Evolutionary conservation across 2,888 invertebrate genomes (phyloP), one percentile per base, ranked within the genome.

Genomic region (Erebia epiphron): DNA sequence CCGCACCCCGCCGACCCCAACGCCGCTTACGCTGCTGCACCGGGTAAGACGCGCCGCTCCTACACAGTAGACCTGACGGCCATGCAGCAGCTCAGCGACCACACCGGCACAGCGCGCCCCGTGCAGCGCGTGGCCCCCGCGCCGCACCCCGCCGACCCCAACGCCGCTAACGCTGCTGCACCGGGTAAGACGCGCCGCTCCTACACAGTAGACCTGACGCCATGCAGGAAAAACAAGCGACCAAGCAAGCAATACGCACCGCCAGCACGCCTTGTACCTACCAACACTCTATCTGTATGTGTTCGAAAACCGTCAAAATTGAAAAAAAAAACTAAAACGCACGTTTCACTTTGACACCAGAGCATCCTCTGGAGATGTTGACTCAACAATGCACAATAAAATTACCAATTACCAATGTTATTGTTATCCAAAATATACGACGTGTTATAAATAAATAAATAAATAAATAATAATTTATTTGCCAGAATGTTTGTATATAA

Each of bases 201-300:
- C 2, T 99, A 99, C 92, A 98, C 98, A 0, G 97, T 99, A 77
- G 99, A 99, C 94, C 97, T 99, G 84, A 97, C 98, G 97, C 98
- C 79, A 98, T 99, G 98, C 98, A 98, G 89, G 98, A 89, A 99
- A 99, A n/a, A n/a, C 99, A 99, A 99, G 99, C 89, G 99, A 99
- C 94, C 99, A 99, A n/a, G n/a, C n/a, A n/a, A n/a, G n/a, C n/a
- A n/a, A n/a, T n/a, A n/a, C n/a, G n/a, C 88, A 98, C 98, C 0
- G 99, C 98, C 98, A 43, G 97, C 98, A 49, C 94, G 99, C 61
- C 97, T n/a, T n/a, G n/a, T n/a, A n/a, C n/a, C n/a, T n/a, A n/a
- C n/a, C n/a, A n/a, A n/a, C n/a, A n/a, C n/a, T n/a, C n/a, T n/a
- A n/a, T n/a, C n/a, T n/a, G n/a, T n/a, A n/a, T n/a, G n/a, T n/a